These are phyloP conservation scores for Cuculus canorus DNA, from an alignment of 2,797 vertebrate species.

Conservation along the genomic window DNA sequence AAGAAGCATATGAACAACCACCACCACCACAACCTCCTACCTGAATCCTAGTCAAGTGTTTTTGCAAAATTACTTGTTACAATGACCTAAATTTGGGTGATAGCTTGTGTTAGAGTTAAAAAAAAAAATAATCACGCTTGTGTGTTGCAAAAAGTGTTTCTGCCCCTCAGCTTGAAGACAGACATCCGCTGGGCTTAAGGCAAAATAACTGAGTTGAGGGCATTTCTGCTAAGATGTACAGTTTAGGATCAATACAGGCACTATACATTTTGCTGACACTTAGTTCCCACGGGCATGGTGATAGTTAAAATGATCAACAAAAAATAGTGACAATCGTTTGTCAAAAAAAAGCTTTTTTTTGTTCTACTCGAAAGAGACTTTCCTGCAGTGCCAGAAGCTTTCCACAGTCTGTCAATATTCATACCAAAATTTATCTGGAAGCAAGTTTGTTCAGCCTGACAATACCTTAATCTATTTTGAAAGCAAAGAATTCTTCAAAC, in stretches of 20 bases:
- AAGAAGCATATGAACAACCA: not conserved
- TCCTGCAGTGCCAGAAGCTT: not conserved
- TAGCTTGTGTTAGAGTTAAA: not conserved
- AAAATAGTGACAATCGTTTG: not conserved
- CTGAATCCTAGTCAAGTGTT: not conserved
- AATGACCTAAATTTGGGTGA: rapidly evolving
- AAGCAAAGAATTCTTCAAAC: not conserved
- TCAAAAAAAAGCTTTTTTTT: not conserved
- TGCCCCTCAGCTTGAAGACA: not conserved
- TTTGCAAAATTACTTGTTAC: not conserved
- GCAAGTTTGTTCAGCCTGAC: not conserved
- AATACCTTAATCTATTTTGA: not conserved
- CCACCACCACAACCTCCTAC: not conserved
- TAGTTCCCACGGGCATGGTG: not conserved
- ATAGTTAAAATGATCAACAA: not conserved
- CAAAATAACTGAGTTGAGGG: not conserved
- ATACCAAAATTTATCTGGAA: not conserved
- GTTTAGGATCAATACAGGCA: not conserved
- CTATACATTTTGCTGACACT: not conserved
- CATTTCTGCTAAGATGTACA: not conserved
- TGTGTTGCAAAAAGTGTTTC: not conserved
- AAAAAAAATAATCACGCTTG: not conserved
- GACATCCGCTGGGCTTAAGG: not conserved
- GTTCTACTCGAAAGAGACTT: not conserved
- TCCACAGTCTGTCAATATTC: not conserved